Base-by-base conservation (phyloP, 2,888 invertebrate species). In the Tenthredo mesomela region DNA sequence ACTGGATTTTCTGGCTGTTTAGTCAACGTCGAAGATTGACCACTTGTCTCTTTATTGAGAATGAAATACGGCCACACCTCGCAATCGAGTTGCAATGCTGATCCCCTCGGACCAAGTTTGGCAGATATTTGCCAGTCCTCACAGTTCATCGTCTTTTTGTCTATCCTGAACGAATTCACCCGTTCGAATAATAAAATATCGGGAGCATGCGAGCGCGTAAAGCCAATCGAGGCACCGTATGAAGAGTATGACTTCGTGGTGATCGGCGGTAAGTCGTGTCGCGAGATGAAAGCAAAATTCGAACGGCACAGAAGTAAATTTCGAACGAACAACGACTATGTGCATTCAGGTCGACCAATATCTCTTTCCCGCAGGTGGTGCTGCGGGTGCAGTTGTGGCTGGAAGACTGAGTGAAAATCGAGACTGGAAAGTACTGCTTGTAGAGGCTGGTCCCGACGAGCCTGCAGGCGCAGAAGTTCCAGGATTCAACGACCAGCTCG, bases 311-410 rank as follows among this genome's bases (percentile, higher is more conserved):
- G 54, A 25, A 61, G 4, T 12, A 25, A 61, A 21, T 12, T 18
- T n/a, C 5, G 15, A 4, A 37, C 15, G 2, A 37, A 37, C 9
- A 29, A 70, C n/a, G n/a, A 33, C 37, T 1, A 9, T 33, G 4
- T 18, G 3, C 33, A 1, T 33, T 33, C 1, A 2, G 25, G 4
- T 70, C n/a, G 18, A 37, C 4, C 2, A n/a, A 70, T 70, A 37
- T 37, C n/a, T 70, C 9, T n/a, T 37, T 18, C 4, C 1, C 18
- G 15, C 9, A 93, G 93, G 95, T 2, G 96, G 96, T 0, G 95
- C 96, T 2, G 95, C 95, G 0, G 96, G 96, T 0, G 93, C 96
- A 0, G 95, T 95, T 7, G 95, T 95, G 0, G 96, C 96, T 10
- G 95, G 94, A 0, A 94, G 96, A 85, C 91, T 96, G n/a, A 95